Conservation (phyloP, 2,888 invertebrate species). For the Pterobdella sp. region DNA sequence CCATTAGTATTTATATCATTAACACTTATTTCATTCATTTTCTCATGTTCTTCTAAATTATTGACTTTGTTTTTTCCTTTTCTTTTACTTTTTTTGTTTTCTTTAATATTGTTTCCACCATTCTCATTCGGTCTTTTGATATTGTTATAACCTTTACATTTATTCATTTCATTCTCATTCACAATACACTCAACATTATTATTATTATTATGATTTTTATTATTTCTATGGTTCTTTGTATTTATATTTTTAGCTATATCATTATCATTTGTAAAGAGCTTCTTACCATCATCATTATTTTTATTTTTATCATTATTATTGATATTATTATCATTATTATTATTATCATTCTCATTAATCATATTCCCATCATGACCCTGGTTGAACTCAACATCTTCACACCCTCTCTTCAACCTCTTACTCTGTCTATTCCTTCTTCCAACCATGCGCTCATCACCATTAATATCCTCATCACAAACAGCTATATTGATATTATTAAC, state of each 20-base stretch:
- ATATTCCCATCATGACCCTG: no score
- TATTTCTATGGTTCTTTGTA: background rate
- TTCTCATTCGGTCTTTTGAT: background rate
- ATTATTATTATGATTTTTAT: background rate
- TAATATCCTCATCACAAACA: no score
- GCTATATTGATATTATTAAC: no score
- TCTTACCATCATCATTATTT: background rate
- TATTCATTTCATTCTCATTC: background rate
- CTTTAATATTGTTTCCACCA: background rate
- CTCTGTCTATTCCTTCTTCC: no score
- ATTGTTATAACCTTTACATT: background rate
- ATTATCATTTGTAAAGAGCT: background rate
- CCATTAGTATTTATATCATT: background rate
- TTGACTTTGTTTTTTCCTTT: background rate
- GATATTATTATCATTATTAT: background rate
- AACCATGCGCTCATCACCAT: no score
- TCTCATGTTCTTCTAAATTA: background rate
- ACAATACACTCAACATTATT: background rate
- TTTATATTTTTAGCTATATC: no score
- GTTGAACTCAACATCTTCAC: no score
- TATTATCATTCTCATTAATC: background rate
- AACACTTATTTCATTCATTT: background rate
- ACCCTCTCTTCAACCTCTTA: no score
- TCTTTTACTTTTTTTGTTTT: background rate
- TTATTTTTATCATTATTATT: conserved; percentile 4